Evolutionary conservation across 2,113 vertebrate genomes (phyloP).

Genomic region (Pluvianellus socialis): DNA sequence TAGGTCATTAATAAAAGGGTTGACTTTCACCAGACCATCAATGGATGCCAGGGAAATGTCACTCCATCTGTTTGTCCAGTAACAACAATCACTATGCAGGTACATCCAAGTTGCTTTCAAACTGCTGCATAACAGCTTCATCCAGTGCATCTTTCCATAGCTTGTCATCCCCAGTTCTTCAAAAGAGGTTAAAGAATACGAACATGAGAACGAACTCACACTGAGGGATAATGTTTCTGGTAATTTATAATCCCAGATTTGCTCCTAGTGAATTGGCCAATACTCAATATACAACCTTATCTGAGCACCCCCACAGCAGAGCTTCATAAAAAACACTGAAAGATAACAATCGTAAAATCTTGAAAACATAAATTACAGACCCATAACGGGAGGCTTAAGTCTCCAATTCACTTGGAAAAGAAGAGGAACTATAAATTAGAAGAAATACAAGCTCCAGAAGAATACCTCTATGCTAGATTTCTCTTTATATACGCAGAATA

Average conservation of each 20-base stretch:
- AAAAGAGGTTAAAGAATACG: neutral
- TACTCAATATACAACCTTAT: constrained; percentile 32
- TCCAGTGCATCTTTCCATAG: neutral
- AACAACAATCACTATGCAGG: neutral
- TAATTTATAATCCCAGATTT: constrained; percentile 18
- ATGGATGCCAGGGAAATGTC: neutral
- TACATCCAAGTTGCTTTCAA: neutral
- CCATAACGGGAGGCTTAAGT: neutral
- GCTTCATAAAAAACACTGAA: constrained; percentile 14
- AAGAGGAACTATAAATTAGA: constrained; percentile 47
- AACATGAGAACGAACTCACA: neutral
- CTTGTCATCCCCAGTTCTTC: neutral
- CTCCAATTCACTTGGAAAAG: neutral
- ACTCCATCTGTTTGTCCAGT: neutral
- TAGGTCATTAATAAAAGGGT: neutral
- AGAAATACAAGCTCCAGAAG: constrained; percentile 13
- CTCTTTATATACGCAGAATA: constrained; percentile 22
- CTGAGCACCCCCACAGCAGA: neutral
- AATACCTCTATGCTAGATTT: neutral
- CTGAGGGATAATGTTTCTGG: neutral
- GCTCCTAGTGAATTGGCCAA: neutral
- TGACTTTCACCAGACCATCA: neutral
- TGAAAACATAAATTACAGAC: constrained; percentile 42
- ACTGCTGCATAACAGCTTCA: neutral
- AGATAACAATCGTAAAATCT: constrained; percentile 25